Evolutionary conservation across 2,113 vertebrate species (phyloP).

Genomic region (Bos javanicus): DNA sequence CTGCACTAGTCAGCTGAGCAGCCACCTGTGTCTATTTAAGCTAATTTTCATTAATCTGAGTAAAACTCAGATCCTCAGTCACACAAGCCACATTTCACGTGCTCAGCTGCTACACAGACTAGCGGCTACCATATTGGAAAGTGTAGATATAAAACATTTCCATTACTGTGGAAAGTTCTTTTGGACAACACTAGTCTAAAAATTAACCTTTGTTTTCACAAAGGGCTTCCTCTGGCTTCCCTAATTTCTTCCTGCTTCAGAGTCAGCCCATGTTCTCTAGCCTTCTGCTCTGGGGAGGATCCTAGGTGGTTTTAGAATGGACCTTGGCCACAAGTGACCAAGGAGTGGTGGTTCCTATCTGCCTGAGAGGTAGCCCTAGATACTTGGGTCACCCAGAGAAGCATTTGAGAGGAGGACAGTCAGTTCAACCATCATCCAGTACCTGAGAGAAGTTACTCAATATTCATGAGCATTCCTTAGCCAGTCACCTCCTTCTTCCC

Average conservation of each 20-base stretch:
- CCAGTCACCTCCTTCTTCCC: neutral
- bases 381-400: neutral
- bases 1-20: neutral
- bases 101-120: neutral
- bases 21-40: neutral
- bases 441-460: neutral
- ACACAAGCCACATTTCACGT: neutral
- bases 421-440: neutral
- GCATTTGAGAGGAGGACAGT: neutral
- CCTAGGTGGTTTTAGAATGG: neutral
- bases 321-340: neutral
- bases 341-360: neutral
- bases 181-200: neutral
- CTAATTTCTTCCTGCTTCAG: neutral
- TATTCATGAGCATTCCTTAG: neutral
- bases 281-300: neutral
- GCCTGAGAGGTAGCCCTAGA: neutral
- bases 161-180: neutral
- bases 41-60: neutral
- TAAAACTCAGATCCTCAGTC: neutral
- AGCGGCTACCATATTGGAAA: fast-evolving
- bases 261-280: neutral
- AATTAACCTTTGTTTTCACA: neutral
- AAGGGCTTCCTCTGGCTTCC: neutral
- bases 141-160: neutral